Conservation (phyloP, 2,888 invertebrate genomes). For the Pyrrhosoma nymphula region DNA sequence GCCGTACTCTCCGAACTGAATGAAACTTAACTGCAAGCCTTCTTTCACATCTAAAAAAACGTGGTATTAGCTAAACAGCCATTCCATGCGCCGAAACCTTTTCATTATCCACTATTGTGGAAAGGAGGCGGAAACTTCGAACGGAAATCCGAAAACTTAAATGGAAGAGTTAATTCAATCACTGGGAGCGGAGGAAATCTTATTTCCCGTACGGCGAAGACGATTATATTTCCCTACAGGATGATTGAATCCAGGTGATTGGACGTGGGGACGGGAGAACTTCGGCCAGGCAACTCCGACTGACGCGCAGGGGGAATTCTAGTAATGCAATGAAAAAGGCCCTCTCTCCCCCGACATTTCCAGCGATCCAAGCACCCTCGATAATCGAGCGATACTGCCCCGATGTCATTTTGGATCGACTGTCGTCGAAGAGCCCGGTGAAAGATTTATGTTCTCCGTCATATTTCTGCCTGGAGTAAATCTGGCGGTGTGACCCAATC, state of each 20-base stretch:
- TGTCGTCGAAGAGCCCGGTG: too few species aligned
- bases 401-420: not conserved
- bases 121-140: not conserved
- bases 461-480: too few species aligned
- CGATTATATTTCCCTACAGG: not conserved
- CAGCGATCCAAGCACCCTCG: not conserved
- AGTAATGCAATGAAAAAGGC: not conserved
- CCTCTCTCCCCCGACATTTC: not conserved
- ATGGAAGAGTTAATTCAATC: conserved; percentile 31
- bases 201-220: not conserved
- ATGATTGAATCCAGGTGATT: not conserved
- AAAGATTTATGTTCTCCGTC: too few species aligned
- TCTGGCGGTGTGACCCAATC: too few species aligned
- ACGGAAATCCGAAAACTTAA: conserved; percentile 13
- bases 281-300: not conserved
- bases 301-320: not conserved
- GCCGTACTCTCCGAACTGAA: not conserved
- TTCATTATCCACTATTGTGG: not conserved
- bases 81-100: not conserved
- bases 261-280: not conserved
- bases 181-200: not conserved
- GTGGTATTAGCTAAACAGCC: not conserved
- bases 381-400: not conserved
- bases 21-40: not conserved
- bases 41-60: not conserved